Evolutionary conservation across 2,888 invertebrate genomes (phyloP).

Genomic region (Eulithis testata): DNA sequence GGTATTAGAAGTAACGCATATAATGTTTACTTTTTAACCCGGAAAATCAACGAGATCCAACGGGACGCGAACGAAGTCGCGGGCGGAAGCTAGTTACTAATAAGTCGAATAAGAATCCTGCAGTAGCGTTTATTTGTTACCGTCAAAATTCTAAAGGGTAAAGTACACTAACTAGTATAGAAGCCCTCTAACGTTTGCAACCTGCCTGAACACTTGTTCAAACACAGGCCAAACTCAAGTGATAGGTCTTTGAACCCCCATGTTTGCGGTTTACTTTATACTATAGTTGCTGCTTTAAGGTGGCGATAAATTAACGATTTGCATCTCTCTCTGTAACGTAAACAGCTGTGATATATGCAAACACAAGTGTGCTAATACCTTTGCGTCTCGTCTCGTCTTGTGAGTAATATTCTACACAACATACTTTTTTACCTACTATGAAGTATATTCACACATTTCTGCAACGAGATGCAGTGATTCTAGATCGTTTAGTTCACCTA

Average conservation of each 20-base stretch:
- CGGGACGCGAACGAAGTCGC: no score
- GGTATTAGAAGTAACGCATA: no score
- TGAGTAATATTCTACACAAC: slow-evolving; percentile 35
- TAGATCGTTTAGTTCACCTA: slow-evolving; percentile 2
- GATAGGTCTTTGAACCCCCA: slow-evolving; percentile 80
- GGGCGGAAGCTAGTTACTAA: no score
- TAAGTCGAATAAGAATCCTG: no score
- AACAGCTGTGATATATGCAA: slow-evolving; percentile 71
- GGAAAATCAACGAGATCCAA: no score
- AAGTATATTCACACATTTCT: background rate
- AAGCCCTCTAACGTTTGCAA: slow-evolving; percentile 64
- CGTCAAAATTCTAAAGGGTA: slow-evolving; percentile 4
- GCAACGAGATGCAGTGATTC: background rate
- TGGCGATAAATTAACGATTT: slow-evolving; percentile 82
- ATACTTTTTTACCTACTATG: background rate
- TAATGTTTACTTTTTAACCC: no score
- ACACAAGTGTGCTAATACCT: slow-evolving; percentile 68
- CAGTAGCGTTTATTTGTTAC: no score
- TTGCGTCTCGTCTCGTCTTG: slow-evolving; percentile 53
- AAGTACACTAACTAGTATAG: slow-evolving; percentile 40
- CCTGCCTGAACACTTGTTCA: slow-evolving; percentile 74
- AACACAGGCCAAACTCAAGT: slow-evolving; percentile 73
- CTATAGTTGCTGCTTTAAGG: slow-evolving; percentile 74
- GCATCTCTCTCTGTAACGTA: slow-evolving; percentile 74
- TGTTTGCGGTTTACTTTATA: slow-evolving; percentile 80